Conservation (phyloP, 2,797 vertebrate species). For the Micropoecilia bifurca region DNA sequence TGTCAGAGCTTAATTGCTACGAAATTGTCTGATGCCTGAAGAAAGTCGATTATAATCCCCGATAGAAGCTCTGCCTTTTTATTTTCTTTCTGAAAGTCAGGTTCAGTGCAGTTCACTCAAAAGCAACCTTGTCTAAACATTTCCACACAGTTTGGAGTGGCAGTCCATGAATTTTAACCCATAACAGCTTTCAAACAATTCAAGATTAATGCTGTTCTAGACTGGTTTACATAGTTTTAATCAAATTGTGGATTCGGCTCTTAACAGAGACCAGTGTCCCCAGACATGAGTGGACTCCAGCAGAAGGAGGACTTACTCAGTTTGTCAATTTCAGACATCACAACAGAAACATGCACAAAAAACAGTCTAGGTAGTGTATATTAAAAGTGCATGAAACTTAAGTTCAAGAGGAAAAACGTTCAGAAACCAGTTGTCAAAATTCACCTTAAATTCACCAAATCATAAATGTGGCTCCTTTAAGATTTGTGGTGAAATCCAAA, state of each 20-base stretch:
- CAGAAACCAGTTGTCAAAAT: too few relatives aligned
- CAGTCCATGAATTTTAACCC: background rate
- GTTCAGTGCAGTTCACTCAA: background rate
- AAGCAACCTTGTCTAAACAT: background rate
- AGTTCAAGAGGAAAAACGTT: too few relatives aligned
- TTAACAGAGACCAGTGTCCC: background rate
- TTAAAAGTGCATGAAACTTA: too few relatives aligned
- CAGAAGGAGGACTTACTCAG: too few relatives aligned
- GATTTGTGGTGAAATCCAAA: too few relatives aligned
- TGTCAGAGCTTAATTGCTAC: background rate
- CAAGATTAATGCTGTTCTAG: background rate
- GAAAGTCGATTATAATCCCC: background rate
- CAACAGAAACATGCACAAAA: too few relatives aligned
- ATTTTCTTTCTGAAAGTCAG: background rate
- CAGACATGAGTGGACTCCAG: background rate
- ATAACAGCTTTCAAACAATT: background rate
- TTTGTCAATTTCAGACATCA: too few relatives aligned
- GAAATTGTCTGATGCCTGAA: background rate
- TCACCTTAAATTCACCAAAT: too few relatives aligned
- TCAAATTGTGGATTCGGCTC: background rate
- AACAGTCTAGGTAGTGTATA: too few relatives aligned
- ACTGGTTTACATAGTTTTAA: background rate
- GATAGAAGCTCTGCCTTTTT: background rate
- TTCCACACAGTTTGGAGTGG: background rate
- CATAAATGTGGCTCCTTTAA: too few relatives aligned